A percentile compares a stretch with the other conserved stretches of the same genome.
These are phyloP conservation scores for Dasyornis broadbenti DNA, from an alignment of 2,113 vertebrate species.

Conservation along the genomic window DNA sequence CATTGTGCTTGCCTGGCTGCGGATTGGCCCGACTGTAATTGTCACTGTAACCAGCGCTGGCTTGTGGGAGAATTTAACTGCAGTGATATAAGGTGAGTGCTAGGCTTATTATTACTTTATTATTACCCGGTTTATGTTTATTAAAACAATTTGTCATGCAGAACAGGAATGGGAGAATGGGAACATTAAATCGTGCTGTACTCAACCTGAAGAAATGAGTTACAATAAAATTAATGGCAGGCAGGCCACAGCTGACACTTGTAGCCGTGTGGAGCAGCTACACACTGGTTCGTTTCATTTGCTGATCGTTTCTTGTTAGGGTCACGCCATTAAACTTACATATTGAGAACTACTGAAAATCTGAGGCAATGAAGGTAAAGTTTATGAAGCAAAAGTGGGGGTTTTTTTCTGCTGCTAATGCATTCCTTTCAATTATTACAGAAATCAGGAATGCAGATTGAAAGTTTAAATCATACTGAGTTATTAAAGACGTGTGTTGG, in stretches of 20 bases:
- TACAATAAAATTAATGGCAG: constrained; percentile 92
- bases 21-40: constrained; percentile 93
- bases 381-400: constrained; percentile 63
- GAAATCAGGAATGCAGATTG: constrained; percentile 59
- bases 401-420: constrained; percentile 63
- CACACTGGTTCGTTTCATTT: constrained; percentile 85
- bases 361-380: constrained; percentile 76
- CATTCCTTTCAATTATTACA: constrained; percentile 70
- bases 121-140: constrained; percentile 99
- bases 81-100: constrained; percentile 99
- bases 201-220: constrained; percentile 94
- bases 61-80: constrained; percentile 98
- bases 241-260: constrained; percentile 74
- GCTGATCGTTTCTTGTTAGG: constrained; percentile 91
- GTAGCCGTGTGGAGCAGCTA: constrained; percentile 77
- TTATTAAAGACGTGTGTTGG: constrained; percentile 52
- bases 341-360: constrained; percentile 77
- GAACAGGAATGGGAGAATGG: constrained; percentile 95
- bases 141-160: constrained; percentile 99
- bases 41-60: constrained; percentile 92
- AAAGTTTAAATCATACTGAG: constrained; percentile 63
- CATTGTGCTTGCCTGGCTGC: constrained; percentile 90
- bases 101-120: constrained; percentile 99
- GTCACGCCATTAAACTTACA: constrained; percentile 92
- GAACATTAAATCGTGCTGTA: constrained; percentile 97